These are phyloP conservation scores for Dicentrarchus labrax DNA, from an alignment of 2,113 vertebrate genomes.

Conservation along the genomic window DNA sequence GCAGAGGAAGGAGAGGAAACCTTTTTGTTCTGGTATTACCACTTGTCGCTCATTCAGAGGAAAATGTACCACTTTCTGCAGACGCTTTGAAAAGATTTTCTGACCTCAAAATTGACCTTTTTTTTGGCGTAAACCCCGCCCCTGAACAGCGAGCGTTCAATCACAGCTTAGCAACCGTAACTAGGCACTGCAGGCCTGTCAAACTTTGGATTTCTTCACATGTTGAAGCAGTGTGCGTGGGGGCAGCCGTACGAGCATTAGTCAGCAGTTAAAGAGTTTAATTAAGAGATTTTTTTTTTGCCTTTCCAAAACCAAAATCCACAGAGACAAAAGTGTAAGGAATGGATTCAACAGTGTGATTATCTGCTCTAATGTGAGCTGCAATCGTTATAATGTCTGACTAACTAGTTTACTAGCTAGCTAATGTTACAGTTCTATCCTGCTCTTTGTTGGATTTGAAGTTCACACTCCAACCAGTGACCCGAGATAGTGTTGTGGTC, in stretches of 20 bases:
- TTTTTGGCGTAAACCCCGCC: neutral
- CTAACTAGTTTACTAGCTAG: neutral
- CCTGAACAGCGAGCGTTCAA: neutral
- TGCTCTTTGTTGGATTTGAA: neutral
- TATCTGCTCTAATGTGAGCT: neutral
- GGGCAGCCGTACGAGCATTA: neutral
- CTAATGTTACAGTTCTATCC: neutral
- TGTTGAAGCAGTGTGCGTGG: neutral
- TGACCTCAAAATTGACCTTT: conserved; percentile 5
- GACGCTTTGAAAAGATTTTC: neutral
- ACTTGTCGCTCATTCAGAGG: conserved; percentile 13
- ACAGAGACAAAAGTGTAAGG: neutral
- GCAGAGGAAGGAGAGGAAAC: conserved; percentile 6
- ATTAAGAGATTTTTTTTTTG: neutral
- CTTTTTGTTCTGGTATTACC: conserved; percentile 16
- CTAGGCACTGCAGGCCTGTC: conserved; percentile 6
- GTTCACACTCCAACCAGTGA: neutral
- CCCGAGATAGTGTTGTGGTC: neutral
- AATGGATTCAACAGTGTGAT: neutral
- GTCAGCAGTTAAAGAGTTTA: neutral
- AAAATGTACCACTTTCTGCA: conserved; percentile 4
- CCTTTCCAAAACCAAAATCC: neutral
- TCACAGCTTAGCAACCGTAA: neutral
- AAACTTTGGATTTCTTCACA: neutral
- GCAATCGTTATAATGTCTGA: neutral